Conservation (phyloP, 1,140 invertebrate species). For the Pomacea maculata region DNA sequence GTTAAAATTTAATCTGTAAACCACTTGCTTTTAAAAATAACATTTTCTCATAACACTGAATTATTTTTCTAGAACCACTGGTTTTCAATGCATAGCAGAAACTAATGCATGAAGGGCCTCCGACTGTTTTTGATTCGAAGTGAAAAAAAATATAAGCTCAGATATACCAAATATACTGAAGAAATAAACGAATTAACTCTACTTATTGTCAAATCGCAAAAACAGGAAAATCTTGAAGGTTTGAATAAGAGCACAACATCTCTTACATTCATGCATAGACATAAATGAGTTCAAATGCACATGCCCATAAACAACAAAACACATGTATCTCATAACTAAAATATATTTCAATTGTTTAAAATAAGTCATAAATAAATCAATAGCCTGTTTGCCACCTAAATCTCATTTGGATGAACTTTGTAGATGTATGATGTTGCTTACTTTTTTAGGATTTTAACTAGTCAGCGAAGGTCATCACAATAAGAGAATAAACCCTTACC, state of each 20-base stretch:
- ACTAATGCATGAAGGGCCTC: background rate
- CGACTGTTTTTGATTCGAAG: background rate
- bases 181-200: background rate
- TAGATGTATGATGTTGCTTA: too few species aligned
- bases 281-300: background rate
- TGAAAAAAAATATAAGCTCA: background rate
- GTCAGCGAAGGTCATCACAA: too few species aligned
- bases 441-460: too few species aligned
- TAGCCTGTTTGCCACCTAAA: too few species aligned
- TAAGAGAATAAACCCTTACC: too few species aligned
- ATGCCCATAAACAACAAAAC: background rate
- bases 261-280: background rate
- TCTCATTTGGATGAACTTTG: too few species aligned
- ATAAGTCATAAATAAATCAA: too few species aligned
- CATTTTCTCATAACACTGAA: too few species aligned
- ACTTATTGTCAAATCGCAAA: background rate
- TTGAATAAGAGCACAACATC: background rate
- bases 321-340: background rate
- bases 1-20: too few species aligned
- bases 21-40: too few species aligned
- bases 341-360: too few species aligned
- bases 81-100: background rate
- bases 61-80: too few species aligned
- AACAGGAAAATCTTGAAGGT: background rate
- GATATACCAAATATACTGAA: background rate